Evolutionary conservation across 2,797 vertebrate species (phyloP).

Genomic region (Cuniculus paca): DNA sequence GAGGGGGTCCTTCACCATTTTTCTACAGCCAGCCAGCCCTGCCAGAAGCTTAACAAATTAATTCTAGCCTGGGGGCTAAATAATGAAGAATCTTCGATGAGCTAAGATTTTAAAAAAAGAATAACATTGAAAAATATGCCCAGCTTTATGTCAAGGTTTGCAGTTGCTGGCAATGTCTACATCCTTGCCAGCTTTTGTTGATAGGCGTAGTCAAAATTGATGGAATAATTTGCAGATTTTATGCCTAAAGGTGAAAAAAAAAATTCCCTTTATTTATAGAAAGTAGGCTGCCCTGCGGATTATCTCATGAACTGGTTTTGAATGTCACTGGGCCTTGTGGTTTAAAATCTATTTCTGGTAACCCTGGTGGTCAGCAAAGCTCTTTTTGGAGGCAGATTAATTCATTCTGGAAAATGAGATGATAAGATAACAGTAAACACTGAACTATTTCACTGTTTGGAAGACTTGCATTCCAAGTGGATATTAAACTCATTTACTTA

Average conservation of each 20-base stretch:
- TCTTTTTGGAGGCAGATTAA: constrained; percentile 52
- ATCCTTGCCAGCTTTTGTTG: constrained; percentile 6
- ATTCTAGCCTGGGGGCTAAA: neutral
- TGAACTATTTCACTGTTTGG: constrained; percentile 65
- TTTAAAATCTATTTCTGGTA: constrained; percentile 55
- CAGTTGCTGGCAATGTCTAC: neutral
- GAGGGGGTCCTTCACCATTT: neutral
- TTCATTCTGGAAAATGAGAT: constrained; percentile 62
- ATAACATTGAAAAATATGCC: neutral
- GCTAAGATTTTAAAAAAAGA: neutral
- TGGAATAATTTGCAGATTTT: constrained; percentile 52
- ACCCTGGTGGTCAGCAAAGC: neutral
- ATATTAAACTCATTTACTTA: constrained; percentile 71
- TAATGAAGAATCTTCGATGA: constrained; percentile 34
- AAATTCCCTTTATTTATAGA: neutral
- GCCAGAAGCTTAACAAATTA: constrained; percentile 2
- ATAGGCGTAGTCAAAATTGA: neutral
- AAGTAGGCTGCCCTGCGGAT: neutral
- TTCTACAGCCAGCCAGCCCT: neutral
- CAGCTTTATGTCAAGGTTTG: neutral
- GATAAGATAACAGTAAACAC: constrained; percentile 60
- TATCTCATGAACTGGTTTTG: neutral
- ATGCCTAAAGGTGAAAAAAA: constrained; percentile 2
- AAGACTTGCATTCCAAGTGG: constrained; percentile 74
- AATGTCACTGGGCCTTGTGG: constrained; percentile 21